A percentile compares a stretch with the other conserved stretches of the same genome.
Conservation (phyloP, 2,888 invertebrate species). For the Carcina quercana region DNA sequence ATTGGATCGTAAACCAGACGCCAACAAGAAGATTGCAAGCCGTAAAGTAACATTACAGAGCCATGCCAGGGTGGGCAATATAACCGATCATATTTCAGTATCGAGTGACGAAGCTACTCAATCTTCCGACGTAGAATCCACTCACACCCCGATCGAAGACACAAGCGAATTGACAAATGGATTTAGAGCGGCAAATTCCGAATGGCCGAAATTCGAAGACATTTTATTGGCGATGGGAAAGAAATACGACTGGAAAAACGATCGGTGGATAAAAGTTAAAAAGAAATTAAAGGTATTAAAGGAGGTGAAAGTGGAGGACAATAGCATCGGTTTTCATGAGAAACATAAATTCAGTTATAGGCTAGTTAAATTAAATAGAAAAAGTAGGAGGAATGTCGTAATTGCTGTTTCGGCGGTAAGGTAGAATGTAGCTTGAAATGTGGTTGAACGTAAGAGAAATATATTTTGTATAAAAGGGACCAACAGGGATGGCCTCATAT, state of each 20-base stretch:
- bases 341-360: slow-evolving; percentile 62
- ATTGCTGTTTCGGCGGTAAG: slow-evolving; percentile 65
- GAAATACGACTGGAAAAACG: slow-evolving; percentile 66
- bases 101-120: slow-evolving; percentile 1
- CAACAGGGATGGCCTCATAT: slow-evolving; percentile 38
- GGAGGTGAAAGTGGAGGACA: slow-evolving; percentile 18
- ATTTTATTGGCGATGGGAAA: slow-evolving; percentile 53
- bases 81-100: slow-evolving; percentile 12
- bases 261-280: slow-evolving; percentile 64
- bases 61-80: slow-evolving; percentile 12
- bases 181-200: slow-evolving; percentile 8
- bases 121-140: not conserved
- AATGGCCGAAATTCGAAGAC: slow-evolving; percentile 64
- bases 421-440: slow-evolving; percentile 34
- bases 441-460: slow-evolving; percentile 30
- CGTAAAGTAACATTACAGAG: slow-evolving; percentile 18
- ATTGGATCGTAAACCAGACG: slow-evolving; percentile 21
- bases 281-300: slow-evolving; percentile 31
- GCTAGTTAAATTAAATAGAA: slow-evolving; percentile 57
- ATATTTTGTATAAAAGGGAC: slow-evolving; percentile 53
- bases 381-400: slow-evolving; percentile 58
- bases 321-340: slow-evolving; percentile 35
- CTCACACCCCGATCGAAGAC: not conserved
- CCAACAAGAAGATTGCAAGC: slow-evolving; percentile 7
- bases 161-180: not conserved